phyloP scores from a whole-genome alignment of 2,797 vertebrate species.

The Cheirogaleus major region DNA sequence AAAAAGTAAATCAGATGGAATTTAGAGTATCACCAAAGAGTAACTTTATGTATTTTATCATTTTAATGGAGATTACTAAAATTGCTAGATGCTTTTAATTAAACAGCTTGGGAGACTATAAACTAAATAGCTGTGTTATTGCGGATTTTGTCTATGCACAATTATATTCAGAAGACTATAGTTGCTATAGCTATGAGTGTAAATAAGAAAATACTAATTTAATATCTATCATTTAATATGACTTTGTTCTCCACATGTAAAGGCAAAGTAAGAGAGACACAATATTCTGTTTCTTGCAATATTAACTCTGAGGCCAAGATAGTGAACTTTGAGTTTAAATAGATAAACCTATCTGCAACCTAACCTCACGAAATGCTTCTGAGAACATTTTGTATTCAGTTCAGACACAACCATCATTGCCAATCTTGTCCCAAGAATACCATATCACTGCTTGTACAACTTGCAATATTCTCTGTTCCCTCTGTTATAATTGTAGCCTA shows the following conservation, averaged over 20 bases:
- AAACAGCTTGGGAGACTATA: neutral
- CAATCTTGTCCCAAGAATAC: neutral
- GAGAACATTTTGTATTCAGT: neutral
- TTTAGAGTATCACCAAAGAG: neutral
- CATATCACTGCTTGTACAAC: neutral
- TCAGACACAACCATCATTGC: neutral
- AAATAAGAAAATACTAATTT: conserved; percentile 36
- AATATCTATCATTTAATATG: neutral
- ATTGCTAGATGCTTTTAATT: neutral
- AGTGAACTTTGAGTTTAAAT: neutral
- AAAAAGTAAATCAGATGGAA: neutral
- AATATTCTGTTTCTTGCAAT: neutral
- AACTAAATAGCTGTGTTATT: neutral
- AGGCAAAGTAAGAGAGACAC: neutral
- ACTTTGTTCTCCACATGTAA: neutral
- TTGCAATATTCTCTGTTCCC: neutral
- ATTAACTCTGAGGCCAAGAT: neutral
- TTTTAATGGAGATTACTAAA: conserved; percentile 19
- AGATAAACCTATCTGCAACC: neutral
- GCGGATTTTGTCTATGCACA: neutral
- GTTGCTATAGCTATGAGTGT: neutral
- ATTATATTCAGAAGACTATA: neutral
- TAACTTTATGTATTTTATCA: neutral
- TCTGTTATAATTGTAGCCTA: neutral
- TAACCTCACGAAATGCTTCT: neutral